Evolutionary conservation across 2,888 invertebrate species (phyloP).

Genomic region (Rotaria magnacalcarata): DNA sequence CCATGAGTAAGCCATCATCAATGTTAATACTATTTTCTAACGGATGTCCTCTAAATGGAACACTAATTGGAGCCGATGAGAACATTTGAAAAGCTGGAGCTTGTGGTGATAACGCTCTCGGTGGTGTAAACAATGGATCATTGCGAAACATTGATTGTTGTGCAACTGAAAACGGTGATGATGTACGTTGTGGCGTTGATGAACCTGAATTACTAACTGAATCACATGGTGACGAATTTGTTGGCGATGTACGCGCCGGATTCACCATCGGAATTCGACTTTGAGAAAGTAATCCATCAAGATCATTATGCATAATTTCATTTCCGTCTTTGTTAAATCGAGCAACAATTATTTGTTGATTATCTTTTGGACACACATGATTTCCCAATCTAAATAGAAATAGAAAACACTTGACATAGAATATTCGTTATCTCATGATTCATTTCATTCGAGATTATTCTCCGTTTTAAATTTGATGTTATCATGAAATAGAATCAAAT

Average conservation of each 20-base stretch:
- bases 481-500: neutral
- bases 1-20: neutral
- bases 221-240: neutral
- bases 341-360: constrained; percentile 18
- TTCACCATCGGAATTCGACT: neutral
- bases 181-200: constrained; percentile 32
- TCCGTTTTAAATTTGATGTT: neutral
- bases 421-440: no score
- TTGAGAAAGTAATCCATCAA: neutral
- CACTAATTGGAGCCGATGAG: neutral
- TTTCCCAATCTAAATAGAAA: neutral
- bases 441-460: no score
- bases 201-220: neutral
- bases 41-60: neutral
- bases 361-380: neutral
- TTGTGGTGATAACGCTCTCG: neutral
- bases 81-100: neutral
- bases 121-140: constrained; percentile 7
- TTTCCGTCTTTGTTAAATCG: constrained; percentile 28
- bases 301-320: neutral
- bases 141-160: neutral
- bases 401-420: neutral
- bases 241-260: neutral
- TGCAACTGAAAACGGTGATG: neutral
- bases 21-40: neutral